Base-by-base conservation (phyloP, 2,113 vertebrate species). In the Neogobius melanostomus region DNA sequence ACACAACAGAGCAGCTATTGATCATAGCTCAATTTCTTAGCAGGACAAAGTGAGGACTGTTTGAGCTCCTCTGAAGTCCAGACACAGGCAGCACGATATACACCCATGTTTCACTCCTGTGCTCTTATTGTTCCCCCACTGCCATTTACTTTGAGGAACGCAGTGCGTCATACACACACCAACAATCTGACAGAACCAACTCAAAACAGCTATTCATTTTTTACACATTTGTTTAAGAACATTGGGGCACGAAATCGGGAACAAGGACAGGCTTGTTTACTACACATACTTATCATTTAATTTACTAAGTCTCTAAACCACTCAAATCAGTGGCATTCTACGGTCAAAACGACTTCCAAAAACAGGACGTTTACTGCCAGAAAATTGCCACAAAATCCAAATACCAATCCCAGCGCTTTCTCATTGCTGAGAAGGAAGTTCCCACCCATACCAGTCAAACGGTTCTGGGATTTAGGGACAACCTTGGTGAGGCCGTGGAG, bases 1-100 rank as follows among this genome's bases (percentile, higher is more conserved):
- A 81, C 81, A 83, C 79, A 83, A 90, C 91, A 92, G 83, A 88
- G 87, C 75, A 42, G 82, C 90, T 90, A 92, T 91, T 93, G 90
- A 92, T 93, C 90, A 87, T 83, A 36, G 76, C 79, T 79, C 78
- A 44, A 16, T 84, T 82, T 80, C 86, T 85, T 79, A 77, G 82
- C 77, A 1, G 82, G 83, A 92, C 88, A 87, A 86, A 88, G 88
- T 83, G 82, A 80, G 76, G 76, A 85, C 78, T 89, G 90, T 90
- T 87, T 85, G 69, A 74, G 82, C 80, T 73, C 36, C 75, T 84
- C 78, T 90, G 86, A 88, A 91, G 86, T 91, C 82, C 71, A 77
- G 86, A 90, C 84, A 75, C 85, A 85, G 85, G 76, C 77, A 63
- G 77, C 71, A 80, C 83, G 77, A 83, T 90, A 84, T 85, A 81